Base-by-base conservation (phyloP, 2,113 vertebrate genomes). In the Caracal caracal region DNA sequence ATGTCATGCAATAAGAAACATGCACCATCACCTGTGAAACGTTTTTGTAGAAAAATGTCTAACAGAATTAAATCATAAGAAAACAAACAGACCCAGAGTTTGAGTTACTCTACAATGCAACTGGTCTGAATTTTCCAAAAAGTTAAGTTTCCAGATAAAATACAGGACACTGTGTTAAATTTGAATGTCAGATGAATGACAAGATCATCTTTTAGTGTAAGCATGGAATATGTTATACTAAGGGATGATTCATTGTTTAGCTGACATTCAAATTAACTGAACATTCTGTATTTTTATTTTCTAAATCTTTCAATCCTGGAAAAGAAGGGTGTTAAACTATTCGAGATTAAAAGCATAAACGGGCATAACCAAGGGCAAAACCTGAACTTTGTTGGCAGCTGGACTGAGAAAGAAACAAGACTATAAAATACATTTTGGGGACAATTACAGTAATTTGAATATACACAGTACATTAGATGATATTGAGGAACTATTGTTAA, bases 11-110 rank as follows among this genome's bases (percentile, higher is more conserved):
- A 26, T 65, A 75, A 65, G 35, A 84, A 61, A 22, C 1, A 17
- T 6, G 5, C 3, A 84, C 43, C 6, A 53, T 49, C 33, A 59
- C 28, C 37, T 66, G 40, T n/a, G 12, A 86, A 87, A 59, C 49
- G 10, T n/a, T 24, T 63, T 51, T 70, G 3, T 51, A 73, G 80
- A 35, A 87, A 92, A 30, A 94, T n/a, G 19, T 33, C 71, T 47
- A 63, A 76, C 11, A 12, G 28, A 78, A 90, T 71, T 43, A 87
- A 93, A 65, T 78, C 30, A 37, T 22, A 76, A 53, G 11, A 90
- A 94, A 93, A 95, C 13, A 85, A 71, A 63, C 40, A 65, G 86
- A 82, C 28, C 10, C 71, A 96, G 33, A 81, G 80, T 51, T 75
- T 89, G 65, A 71, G 24, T n/a, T 61, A 59, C 9, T 80, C 33